These are phyloP conservation scores for Ectropis crepuscularia DNA, from an alignment of 2,888 invertebrate species.

Conservation along the genomic window DNA sequence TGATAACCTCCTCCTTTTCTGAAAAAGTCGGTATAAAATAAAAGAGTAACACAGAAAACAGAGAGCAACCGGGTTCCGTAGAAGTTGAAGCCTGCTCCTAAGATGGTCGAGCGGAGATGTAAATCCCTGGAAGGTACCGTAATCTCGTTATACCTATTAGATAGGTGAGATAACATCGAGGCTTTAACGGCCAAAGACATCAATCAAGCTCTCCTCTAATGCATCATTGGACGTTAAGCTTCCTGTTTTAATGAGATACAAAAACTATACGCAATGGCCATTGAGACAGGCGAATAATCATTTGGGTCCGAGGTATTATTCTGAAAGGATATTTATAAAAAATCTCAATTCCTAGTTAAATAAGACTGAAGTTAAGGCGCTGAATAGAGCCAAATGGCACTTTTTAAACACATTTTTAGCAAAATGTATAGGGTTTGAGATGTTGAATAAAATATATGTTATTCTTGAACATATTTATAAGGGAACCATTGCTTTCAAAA, in stretches of 20 bases:
- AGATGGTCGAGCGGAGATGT: constrained; percentile 60
- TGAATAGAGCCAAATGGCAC: no score
- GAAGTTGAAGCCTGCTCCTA: constrained; percentile 24
- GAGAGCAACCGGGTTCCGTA: constrained; percentile 18
- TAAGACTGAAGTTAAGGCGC: no score
- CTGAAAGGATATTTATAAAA: not conserved
- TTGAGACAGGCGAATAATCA: not conserved
- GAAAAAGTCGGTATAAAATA: not conserved
- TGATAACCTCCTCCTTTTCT: no score
- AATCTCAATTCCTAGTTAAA: not conserved
- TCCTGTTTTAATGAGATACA: constrained; percentile 48
- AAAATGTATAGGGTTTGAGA: no score
- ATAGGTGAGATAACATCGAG: constrained; percentile 68
- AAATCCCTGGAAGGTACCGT: constrained; percentile 68
- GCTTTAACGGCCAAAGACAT: constrained; percentile 70
- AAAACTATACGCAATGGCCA: constrained; percentile 22
- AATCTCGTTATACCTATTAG: constrained; percentile 76
- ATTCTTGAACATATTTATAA: no score
- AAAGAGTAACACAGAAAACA: constrained; percentile 10
- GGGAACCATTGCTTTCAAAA: no score
- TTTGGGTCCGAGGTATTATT: not conserved
- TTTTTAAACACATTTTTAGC: no score
- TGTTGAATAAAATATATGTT: no score
- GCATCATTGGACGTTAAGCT: constrained; percentile 53
- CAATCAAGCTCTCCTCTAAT: constrained; percentile 63